Conservation (phyloP, 2,113 vertebrate genomes). For the Semicossyphus pulcher region DNA sequence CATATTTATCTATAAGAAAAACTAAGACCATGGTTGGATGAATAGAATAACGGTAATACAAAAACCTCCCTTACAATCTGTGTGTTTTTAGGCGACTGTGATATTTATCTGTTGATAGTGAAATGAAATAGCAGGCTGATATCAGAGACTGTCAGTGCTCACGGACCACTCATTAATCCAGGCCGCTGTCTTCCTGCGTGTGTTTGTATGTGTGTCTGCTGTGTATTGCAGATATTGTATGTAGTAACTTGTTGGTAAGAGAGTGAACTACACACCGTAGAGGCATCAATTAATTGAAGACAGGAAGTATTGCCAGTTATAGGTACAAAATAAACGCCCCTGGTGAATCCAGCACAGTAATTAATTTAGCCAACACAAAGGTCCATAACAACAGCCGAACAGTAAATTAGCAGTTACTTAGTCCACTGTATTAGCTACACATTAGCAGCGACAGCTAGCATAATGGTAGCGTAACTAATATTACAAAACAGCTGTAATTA, state of each 20-base stretch:
- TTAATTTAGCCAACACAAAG: too few relatives aligned
- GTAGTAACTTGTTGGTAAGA: constrained; percentile 20
- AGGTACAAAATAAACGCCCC: too few relatives aligned
- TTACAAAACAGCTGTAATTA: too few relatives aligned
- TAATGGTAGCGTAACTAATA: too few relatives aligned
- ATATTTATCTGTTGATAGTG: constrained; percentile 54
- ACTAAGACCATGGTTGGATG: constrained; percentile 8
- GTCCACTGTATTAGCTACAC: too few relatives aligned
- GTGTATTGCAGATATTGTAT: too few relatives aligned
- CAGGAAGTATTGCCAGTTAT: too few relatives aligned
- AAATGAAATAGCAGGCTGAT: constrained; percentile 56
- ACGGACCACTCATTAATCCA: constrained; percentile 34
- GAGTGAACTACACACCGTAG: constrained; percentile 3
- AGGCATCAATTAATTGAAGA: too few relatives aligned
- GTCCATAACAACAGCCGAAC: too few relatives aligned
- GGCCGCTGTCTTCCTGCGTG: constrained; percentile 24
- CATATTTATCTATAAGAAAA: constrained; percentile 16
- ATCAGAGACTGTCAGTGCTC: constrained; percentile 27
- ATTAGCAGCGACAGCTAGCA: too few relatives aligned
- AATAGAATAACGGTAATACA: constrained; percentile 7
- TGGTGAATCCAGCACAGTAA: too few relatives aligned
- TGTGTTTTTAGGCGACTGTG: constrained; percentile 13
- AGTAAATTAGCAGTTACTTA: too few relatives aligned
- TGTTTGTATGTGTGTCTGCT: constrained; percentile 8
- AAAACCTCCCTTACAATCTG: constrained; percentile 10